A percentile compares a stretch with the other conserved stretches of the same genome.
These are phyloP conservation scores for Eupithecia tripunctaria DNA, from an alignment of 2,888 invertebrate genomes.

Conservation along the genomic window DNA sequence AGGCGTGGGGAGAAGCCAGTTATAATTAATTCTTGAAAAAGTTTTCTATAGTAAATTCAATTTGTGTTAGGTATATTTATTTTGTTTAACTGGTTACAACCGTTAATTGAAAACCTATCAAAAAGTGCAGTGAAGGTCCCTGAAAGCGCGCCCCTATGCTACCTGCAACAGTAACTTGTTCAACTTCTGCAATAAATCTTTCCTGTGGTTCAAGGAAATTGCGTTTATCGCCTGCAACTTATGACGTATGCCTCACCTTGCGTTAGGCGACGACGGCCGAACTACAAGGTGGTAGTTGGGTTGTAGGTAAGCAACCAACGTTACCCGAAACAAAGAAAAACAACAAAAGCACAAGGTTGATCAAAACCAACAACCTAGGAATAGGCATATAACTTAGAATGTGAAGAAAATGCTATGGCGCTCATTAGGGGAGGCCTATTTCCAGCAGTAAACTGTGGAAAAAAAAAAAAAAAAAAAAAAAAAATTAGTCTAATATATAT, in stretches of 20 bases:
- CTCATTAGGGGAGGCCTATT: too few relatives aligned
- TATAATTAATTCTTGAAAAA: too few relatives aligned
- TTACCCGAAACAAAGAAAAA: too few relatives aligned
- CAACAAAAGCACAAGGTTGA: too few relatives aligned
- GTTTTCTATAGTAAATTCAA: background rate
- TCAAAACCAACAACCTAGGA: too few relatives aligned
- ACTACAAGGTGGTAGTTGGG: background rate
- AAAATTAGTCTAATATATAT: too few relatives aligned
- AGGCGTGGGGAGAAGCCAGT: background rate
- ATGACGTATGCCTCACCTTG: conserved; percentile 70
- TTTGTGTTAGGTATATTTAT: background rate
- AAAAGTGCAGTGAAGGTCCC: background rate
- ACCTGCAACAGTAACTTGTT: conserved; percentile 3
- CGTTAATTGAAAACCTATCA: background rate
- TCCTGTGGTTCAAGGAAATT: conserved; percentile 61
- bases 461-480: too few relatives aligned
- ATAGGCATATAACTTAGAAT: too few relatives aligned
- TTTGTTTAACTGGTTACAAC: background rate
- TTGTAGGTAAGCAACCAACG: background rate
- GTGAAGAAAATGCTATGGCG: too few relatives aligned
- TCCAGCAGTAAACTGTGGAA: too few relatives aligned
- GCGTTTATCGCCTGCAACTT: conserved; percentile 72
- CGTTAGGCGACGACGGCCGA: conserved; percentile 39
- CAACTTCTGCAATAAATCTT: conserved; percentile 7
- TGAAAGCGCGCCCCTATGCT: background rate